Conservation (phyloP, 2,113 vertebrate species). For the Zosterops hypoxanthus region DNA sequence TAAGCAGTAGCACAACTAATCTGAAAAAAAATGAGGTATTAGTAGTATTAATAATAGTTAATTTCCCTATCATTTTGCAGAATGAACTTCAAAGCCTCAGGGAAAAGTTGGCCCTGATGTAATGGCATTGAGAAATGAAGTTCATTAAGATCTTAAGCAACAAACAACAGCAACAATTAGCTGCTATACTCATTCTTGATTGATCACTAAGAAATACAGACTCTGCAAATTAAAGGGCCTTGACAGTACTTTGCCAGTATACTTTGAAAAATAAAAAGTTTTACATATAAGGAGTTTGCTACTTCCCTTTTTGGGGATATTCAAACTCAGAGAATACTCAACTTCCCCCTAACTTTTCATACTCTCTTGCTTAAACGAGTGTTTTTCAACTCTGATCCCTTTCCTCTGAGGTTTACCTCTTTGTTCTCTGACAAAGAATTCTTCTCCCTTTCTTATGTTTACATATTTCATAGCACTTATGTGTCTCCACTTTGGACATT, state of each 20-base stretch:
- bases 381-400: not conserved
- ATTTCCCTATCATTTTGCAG: conserved; percentile 1
- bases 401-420: not conserved
- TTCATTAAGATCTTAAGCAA: conserved; percentile 57
- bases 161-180: conserved; percentile 58
- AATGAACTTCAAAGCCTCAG: conserved; percentile 4
- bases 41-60: conserved; percentile 9
- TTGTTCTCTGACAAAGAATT: not conserved
- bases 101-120: conserved; percentile 11
- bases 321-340: not conserved
- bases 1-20: not conserved
- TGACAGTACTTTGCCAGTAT: not conserved
- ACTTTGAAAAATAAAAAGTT: not conserved
- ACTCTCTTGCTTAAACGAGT: not conserved
- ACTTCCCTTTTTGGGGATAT: not conserved
- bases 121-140: conserved; percentile 56
- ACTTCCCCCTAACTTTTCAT: not conserved
- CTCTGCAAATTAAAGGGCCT: conserved; percentile 9
- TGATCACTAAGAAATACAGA: not conserved
- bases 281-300: not conserved
- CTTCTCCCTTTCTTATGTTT: not conserved
- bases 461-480: not conserved
- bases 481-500: not conserved
- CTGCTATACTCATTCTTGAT: conserved; percentile 47
- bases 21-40: not conserved